Conservation (phyloP, 2,797 vertebrate species). For the Sebastes kiyomatsui region DNA sequence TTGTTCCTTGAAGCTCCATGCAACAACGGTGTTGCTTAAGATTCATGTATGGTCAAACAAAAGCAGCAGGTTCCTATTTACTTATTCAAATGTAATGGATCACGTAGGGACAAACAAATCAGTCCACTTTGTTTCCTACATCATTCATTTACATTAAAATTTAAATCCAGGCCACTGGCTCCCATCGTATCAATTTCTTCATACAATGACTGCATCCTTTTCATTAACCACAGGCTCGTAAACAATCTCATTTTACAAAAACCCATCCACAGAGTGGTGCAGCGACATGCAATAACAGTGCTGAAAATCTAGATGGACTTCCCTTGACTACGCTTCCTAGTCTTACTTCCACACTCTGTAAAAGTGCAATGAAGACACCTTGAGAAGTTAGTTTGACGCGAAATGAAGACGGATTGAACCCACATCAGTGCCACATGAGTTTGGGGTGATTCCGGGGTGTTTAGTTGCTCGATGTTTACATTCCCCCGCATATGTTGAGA, state of each 20-base stretch:
- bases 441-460: neutral
- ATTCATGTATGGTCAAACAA: constrained; percentile 9
- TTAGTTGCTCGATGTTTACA: neutral
- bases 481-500: constrained; percentile 12
- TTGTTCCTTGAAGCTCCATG: neutral
- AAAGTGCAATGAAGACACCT: neutral
- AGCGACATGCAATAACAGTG: neutral
- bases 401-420: constrained; percentile 10
- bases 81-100: constrained; percentile 74
- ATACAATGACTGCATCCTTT: constrained; percentile 58
- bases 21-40: constrained; percentile 21
- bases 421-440: constrained; percentile 15
- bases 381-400: neutral
- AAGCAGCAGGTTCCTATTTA: constrained; percentile 61
- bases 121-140: constrained; percentile 81
- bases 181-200: constrained; percentile 67
- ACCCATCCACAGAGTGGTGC: neutral
- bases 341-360: constrained; percentile 5
- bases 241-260: constrained; percentile 35
- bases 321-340: neutral
- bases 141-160: constrained; percentile 83
- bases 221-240: constrained; percentile 48
- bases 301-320: neutral
- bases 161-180: constrained; percentile 65
- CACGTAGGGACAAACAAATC: constrained; percentile 74